These are phyloP conservation scores for Antennarius striatus DNA, from an alignment of 2,113 vertebrate species.

Conservation along the genomic window DNA sequence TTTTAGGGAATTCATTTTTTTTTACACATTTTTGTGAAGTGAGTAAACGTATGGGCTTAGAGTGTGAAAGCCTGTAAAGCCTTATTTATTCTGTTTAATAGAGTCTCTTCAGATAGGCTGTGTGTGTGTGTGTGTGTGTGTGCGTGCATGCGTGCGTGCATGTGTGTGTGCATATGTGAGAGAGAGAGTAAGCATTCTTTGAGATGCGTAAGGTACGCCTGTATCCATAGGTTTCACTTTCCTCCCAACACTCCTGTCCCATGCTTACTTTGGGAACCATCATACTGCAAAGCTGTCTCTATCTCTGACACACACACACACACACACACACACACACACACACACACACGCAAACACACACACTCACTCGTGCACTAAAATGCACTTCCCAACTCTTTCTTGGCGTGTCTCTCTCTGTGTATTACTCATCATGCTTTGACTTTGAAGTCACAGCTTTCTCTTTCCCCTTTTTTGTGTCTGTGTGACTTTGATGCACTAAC, in stretches of 20 bases:
- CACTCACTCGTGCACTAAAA: constrained; percentile 20
- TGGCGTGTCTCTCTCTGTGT: constrained; percentile 43
- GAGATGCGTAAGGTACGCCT: constrained; percentile 66
- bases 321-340: background rate
- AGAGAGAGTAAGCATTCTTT: constrained; percentile 66
- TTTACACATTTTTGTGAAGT: constrained; percentile 59
- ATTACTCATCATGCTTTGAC: constrained; percentile 69
- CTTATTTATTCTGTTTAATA: constrained; percentile 70
- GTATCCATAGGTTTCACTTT: constrained; percentile 51
- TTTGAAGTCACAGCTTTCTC: constrained; percentile 76
- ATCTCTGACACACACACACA: constrained; percentile 12
- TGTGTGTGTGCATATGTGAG: constrained; percentile 39
- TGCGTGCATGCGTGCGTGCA: no score
- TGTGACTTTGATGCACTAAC: constrained; percentile 78
- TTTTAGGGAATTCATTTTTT: constrained; percentile 33
- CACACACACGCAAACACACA: no score
- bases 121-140: constrained; percentile 46
- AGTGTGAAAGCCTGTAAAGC: constrained; percentile 32
- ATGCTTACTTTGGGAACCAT: constrained; percentile 66
- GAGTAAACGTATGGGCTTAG: constrained; percentile 54
- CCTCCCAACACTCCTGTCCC: background rate
- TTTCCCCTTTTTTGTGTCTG: constrained; percentile 65
- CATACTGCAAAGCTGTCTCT: constrained; percentile 66
- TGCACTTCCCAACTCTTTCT: constrained; percentile 55
- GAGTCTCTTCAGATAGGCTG: constrained; percentile 53